A percentile compares a stretch with the other conserved stretches of the same genome.
phyloP scores from a whole-genome alignment of 2,888 invertebrate genomes.

The Caenorhabditis sp. region DNA sequence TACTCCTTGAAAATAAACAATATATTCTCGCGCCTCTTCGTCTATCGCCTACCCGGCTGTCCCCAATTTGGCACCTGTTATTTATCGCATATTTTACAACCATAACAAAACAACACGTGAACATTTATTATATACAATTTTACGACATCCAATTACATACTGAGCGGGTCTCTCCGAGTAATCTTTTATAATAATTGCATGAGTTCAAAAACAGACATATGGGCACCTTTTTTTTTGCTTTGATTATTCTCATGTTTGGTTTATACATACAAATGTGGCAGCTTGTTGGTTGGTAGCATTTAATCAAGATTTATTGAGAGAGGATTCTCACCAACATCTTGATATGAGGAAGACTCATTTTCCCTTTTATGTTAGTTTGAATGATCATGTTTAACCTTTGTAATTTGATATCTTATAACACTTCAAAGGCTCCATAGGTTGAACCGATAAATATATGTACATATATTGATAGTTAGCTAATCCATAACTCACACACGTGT shows the following conservation, averaged over 20 bases:
- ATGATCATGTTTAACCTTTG: neutral
- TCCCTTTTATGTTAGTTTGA: slow-evolving; percentile 12
- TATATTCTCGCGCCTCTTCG: too few species aligned
- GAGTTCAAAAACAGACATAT: slow-evolving; percentile 16
- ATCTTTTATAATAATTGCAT: neutral
- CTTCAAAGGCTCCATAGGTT: neutral
- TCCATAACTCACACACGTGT: slow-evolving; percentile 1
- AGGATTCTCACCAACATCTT: slow-evolving; percentile 2
- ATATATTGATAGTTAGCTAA: neutral
- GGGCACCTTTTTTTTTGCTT: slow-evolving; percentile 34
- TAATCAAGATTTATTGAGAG: slow-evolving; percentile 18
- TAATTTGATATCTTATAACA: neutral
- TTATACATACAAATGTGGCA: slow-evolving; percentile 16
- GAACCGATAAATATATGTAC: neutral
- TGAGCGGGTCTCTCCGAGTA: neutral
- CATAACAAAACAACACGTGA: neutral
- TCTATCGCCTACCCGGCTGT: too few species aligned
- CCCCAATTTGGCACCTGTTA: slow-evolving; percentile 23
- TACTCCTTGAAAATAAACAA: too few species aligned
- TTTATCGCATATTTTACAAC: neutral
- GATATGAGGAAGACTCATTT: neutral
- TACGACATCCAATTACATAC: slow-evolving; percentile 15
- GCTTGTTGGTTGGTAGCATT: neutral
- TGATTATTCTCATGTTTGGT: slow-evolving; percentile 8
- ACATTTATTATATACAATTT: slow-evolving; percentile 8